Conservation (phyloP, 2,113 vertebrate genomes). For the Esox niger region DNA sequence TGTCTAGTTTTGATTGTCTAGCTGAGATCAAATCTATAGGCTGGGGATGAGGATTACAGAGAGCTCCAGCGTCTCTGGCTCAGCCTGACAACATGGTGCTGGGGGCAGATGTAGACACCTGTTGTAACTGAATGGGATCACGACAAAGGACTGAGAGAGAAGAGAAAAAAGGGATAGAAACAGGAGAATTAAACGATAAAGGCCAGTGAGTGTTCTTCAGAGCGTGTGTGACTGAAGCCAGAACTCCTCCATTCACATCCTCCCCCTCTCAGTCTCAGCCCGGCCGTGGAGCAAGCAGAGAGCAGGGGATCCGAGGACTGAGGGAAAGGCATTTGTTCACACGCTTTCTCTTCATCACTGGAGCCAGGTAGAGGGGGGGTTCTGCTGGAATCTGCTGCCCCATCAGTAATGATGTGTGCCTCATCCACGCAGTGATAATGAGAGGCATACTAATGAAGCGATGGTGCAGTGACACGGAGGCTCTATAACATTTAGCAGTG, state of each 20-base stretch:
- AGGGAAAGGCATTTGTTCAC: not conserved
- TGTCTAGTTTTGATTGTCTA: no score
- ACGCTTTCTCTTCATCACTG: not conserved
- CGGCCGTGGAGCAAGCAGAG: not conserved
- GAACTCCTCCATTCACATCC: no score
- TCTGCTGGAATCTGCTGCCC: no score
- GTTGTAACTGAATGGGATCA: no score
- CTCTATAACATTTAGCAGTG: slow-evolving; percentile 56
- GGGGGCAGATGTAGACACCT: no score
- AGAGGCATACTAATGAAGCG: slow-evolving; percentile 49
- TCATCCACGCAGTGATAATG: slow-evolving; percentile 16
- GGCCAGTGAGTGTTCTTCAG: no score
- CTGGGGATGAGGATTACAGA: no score
- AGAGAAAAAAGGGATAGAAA: slow-evolving; percentile 2
- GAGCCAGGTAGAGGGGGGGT: not conserved
- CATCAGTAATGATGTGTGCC: slow-evolving; percentile 34
- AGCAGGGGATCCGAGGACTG: not conserved
- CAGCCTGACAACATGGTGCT: no score
- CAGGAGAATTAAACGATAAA: not conserved
- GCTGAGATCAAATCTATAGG: no score
- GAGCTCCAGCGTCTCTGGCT: no score
- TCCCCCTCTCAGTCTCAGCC: no score
- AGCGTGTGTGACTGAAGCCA: no score
- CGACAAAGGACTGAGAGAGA: not conserved
- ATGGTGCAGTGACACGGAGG: slow-evolving; percentile 33